phyloP scores from a whole-genome alignment of 2,797 vertebrate genomes.

The Tamandua tetradactyla region DNA sequence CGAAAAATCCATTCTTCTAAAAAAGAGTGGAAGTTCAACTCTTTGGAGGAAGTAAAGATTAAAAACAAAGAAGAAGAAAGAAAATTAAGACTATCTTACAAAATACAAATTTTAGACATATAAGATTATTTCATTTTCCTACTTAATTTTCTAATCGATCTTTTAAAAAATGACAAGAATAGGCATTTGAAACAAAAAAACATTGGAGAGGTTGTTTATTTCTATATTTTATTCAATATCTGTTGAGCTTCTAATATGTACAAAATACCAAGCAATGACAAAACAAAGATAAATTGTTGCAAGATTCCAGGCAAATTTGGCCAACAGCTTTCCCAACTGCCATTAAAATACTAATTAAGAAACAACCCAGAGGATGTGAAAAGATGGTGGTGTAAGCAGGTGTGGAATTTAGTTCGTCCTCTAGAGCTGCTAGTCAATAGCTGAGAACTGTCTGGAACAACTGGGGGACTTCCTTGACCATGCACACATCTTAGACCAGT shows the following conservation, averaged over 20 bases:
- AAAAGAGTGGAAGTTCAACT: background rate
- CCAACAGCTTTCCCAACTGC: background rate
- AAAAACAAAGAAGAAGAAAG: background rate
- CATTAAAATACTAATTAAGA: no score
- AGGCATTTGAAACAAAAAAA: background rate
- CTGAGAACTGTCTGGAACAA: no score
- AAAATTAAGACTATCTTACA: background rate
- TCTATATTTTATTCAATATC: background rate
- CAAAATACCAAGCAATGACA: background rate
- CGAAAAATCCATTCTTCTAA: constrained; percentile 51
- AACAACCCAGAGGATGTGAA: no score
- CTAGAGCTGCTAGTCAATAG: no score
- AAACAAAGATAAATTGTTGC: background rate
- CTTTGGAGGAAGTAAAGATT: background rate
- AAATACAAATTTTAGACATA: background rate
- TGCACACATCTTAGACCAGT: no score
- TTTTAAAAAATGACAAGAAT: constrained; percentile 25
- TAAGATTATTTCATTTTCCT: background rate
- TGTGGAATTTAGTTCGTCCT: no score
- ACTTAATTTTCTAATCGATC: constrained; percentile 33
- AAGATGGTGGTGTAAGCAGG: no score
- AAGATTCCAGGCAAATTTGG: background rate
- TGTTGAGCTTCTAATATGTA: background rate
- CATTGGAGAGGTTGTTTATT: background rate
- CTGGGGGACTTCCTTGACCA: no score